Base-by-base conservation (phyloP, 2,797 vertebrate species). In the Chlorospingus semifuscus region DNA sequence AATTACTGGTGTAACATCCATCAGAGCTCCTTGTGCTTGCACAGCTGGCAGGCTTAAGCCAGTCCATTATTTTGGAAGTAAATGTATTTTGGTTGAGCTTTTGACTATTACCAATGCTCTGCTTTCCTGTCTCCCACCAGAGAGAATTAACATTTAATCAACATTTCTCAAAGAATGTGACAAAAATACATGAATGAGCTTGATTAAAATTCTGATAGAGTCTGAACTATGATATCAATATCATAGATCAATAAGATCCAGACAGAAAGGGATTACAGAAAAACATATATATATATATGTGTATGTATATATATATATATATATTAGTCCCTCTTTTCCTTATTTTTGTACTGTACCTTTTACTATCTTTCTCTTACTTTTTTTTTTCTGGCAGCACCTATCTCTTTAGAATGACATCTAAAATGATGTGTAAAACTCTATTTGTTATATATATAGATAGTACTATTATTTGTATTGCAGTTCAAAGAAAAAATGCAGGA, bases 61-160 rank as follows among this genome's bases (percentile, higher is more conserved):
- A 77, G 76, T 21, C 49, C 23, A 6, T 74, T 69, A 63, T 47
- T 91, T 49, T 83, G 64, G 44, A 87, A 87, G 17, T 18, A 70
- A 95, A 83, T 23, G 26, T 18, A 26, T 83, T 91, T 80, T 77
- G 32, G 29, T 30, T 77, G 44, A 91, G 55, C 36, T 77, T 88
- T 59, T 63, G 47, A 55, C 29, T 65, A n/a, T 74, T 74, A 59
- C n/a, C 39, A 39, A 2, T 26, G 22, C 11, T n/a, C 47, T 80
- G 53, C 50, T 66, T 66, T 70, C 41, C 47, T 0, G 0, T 53
- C 44, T 86, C n/a, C 42, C 27, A 57, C 36, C 16, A 37, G 72
- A 37, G 52, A 3, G 5, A 87, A 90, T 75, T 83, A 87, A 84
- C 26, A 70, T 59, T 74, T 75, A 56, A 46, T 20, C 34, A 72